phyloP scores from a whole-genome alignment of 1,140 invertebrate genomes.

The Neodiprion virginianus region DNA sequence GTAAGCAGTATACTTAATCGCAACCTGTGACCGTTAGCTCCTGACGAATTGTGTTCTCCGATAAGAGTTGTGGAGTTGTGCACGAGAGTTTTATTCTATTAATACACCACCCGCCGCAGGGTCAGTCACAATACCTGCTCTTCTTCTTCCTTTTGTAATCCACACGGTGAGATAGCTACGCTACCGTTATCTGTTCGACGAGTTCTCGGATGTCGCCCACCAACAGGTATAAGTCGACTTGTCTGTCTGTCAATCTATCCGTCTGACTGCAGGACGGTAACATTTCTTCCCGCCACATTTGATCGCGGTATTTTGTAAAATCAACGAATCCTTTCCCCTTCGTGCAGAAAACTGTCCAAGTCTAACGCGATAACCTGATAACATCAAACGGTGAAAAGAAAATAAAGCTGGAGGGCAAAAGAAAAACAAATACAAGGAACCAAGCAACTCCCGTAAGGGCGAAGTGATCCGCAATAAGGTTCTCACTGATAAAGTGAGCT shows the following conservation, averaged over 20 bases:
- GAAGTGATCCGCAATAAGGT: constrained; percentile 39
- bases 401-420: not conserved
- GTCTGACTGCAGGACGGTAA: not conserved
- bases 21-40: not conserved
- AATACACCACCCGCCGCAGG: not conserved
- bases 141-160: constrained; percentile 1
- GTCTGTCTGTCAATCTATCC: not conserved
- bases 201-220: constrained; percentile 2
- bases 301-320: too few species aligned
- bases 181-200: not conserved
- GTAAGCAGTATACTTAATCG: too few species aligned
- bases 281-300: not conserved
- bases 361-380: too few species aligned
- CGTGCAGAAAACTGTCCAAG: too few species aligned
- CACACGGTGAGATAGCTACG: not conserved
- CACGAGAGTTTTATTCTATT: not conserved
- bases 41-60: constrained; percentile 1
- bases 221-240: not conserved
- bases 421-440: not conserved
- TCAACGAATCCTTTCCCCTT: too few species aligned
- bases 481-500: too few species aligned
- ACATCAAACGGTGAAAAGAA: too few species aligned
- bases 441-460: constrained; percentile 20
- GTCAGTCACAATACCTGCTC: not conserved
- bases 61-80: not conserved